Conservation (phyloP, 2,888 invertebrate genomes). For the Epirrhoe tristata region DNA sequence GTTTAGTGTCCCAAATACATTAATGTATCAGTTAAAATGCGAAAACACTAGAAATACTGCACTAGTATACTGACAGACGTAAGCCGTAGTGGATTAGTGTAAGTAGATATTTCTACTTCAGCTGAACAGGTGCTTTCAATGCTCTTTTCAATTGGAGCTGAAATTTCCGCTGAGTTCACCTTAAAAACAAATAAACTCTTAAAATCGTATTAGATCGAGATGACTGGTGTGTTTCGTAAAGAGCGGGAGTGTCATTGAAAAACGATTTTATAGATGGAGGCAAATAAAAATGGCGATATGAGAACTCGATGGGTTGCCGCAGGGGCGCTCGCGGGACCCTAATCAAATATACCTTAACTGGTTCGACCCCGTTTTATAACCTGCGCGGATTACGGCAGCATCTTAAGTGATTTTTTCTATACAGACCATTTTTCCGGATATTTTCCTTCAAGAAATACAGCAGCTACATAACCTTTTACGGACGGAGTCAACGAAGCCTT, state of each 20-base stretch:
- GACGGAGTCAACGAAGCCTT: slow-evolving; percentile 32
- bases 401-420: slow-evolving; percentile 63
- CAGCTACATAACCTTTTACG: slow-evolving; percentile 35
- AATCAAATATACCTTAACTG: slow-evolving; percentile 79
- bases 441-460: slow-evolving; percentile 35
- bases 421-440: slow-evolving; percentile 32
- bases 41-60: background rate
- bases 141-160: slow-evolving; percentile 23
- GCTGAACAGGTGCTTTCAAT: slow-evolving; percentile 23
- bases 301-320: slow-evolving; percentile 56
- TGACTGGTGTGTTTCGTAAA: slow-evolving; percentile 50
- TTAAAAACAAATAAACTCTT: slow-evolving; percentile 54
- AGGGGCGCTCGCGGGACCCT: slow-evolving; percentile 60
- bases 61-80: slow-evolving; percentile 2
- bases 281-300: slow-evolving; percentile 73
- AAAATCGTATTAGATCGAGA: slow-evolving; percentile 55
- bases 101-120: background rate
- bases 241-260: slow-evolving; percentile 67
- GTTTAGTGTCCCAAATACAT: background rate
- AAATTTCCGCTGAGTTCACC: slow-evolving; percentile 28
- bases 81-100: slow-evolving; percentile 10
- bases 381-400: slow-evolving; percentile 61
- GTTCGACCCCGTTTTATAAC: slow-evolving; percentile 66
- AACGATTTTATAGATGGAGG: slow-evolving; percentile 71
- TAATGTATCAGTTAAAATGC: background rate